phyloP scores from a whole-genome alignment of 2,888 invertebrate species.

The Pandemis cinnamomeana region DNA sequence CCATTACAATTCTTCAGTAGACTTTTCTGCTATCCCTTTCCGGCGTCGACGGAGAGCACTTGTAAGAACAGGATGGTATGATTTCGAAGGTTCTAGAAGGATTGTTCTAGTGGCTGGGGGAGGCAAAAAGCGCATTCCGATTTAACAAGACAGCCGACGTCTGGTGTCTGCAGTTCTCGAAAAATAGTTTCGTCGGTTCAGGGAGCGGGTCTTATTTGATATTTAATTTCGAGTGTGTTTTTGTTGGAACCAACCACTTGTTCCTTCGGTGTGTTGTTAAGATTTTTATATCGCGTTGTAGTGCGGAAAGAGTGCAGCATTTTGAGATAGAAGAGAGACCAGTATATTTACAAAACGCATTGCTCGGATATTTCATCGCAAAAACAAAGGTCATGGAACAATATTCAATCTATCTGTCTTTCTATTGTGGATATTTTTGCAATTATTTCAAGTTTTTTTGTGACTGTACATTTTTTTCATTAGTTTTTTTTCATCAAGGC shows the following conservation, averaged over 20 bases:
- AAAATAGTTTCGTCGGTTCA: conserved; percentile 20
- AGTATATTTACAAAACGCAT: too few species aligned
- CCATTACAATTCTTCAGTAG: neutral
- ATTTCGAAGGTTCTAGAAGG: conserved; percentile 10
- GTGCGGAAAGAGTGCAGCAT: too few species aligned
- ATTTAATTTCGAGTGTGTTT: neutral
- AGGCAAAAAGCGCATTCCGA: conserved; percentile 33
- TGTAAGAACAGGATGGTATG: conserved; percentile 6
- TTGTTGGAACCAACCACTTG: neutral
- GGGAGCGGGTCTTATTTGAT: neutral
- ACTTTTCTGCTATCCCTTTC: neutral
- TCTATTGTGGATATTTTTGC: too few species aligned
- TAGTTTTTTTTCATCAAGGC: too few species aligned
- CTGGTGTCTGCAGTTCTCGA: conserved; percentile 30
- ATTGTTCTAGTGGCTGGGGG: conserved; percentile 1
- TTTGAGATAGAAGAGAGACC: too few species aligned
- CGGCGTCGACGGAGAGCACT: neutral
- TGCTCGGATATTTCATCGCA: too few species aligned
- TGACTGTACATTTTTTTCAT: too few species aligned
- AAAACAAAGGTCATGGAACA: too few species aligned
- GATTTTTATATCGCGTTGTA: neutral
- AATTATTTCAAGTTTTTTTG: too few species aligned
- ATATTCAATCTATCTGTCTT: too few species aligned
- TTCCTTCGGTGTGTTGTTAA: neutral
- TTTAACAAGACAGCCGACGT: conserved; percentile 35